Conservation (phyloP, 2,797 vertebrate genomes). For the Aeoliscus strigatus region DNA sequence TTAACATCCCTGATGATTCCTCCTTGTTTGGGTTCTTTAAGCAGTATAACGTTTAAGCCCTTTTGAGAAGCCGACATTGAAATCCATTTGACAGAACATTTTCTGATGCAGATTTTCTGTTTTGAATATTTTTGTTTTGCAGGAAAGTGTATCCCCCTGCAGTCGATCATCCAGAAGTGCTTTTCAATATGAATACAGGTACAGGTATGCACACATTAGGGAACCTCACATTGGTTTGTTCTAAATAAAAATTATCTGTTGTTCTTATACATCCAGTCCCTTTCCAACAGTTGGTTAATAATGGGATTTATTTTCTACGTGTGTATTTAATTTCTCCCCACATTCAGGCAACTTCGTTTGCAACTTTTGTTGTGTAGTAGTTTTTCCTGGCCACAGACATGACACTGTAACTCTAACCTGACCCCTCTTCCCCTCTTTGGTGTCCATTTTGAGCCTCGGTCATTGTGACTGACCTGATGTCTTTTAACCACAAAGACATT, state of each 20-base stretch:
- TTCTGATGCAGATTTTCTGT: not conserved
- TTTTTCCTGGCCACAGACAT: constrained; percentile 20
- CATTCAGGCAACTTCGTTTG: constrained; percentile 28
- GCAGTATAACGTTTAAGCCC: no score
- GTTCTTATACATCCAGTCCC: not conserved
- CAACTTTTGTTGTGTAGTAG: constrained; percentile 19
- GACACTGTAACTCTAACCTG: constrained; percentile 40
- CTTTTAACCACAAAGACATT: constrained; percentile 29
- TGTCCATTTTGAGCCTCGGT: constrained; percentile 30
- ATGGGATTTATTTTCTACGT: not conserved
- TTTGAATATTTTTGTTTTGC: constrained; percentile 26
- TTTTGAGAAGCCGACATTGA: no score
- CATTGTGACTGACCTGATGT: constrained; percentile 29
- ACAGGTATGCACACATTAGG: constrained; percentile 77
- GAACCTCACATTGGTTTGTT: not conserved
- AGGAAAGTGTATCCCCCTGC: constrained; percentile 81
- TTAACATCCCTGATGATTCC: no score
- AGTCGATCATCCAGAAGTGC: constrained; percentile 73
- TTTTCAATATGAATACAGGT: constrained; percentile 95
- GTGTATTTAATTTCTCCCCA: not conserved
- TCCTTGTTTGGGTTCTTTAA: no score
- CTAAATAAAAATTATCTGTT: no score
- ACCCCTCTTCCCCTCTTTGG: constrained; percentile 30
- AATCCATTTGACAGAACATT: not conserved
- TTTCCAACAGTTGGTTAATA: not conserved